Percentiles rank a stretch among this genome's conserved stretches.
phyloP scores from a whole-genome alignment of 2,797 vertebrate species.

The Tauraco hartlaubi region DNA sequence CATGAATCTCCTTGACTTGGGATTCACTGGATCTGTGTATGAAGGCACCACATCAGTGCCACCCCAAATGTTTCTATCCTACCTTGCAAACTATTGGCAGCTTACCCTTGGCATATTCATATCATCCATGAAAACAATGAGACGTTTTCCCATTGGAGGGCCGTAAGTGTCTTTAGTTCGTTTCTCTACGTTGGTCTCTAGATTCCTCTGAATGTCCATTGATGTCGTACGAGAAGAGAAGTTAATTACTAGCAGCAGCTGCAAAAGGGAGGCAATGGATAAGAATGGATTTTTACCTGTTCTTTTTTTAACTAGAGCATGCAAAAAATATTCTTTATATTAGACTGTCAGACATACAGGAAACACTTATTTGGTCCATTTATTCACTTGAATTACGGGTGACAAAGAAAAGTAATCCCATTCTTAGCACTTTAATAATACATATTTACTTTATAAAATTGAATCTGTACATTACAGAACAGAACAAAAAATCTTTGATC shows the following conservation, averaged over 20 bases:
- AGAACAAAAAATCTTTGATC: not conserved
- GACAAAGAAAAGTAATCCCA: not conserved
- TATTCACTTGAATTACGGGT: not conserved
- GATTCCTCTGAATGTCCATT: constrained; percentile 93
- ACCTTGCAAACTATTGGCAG: not conserved
- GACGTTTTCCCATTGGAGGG: constrained; percentile 93
- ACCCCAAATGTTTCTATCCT: not conserved
- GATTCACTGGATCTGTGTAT: not conserved
- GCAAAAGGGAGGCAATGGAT: not conserved
- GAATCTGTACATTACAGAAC: not conserved
- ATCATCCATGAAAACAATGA: constrained; percentile 96
- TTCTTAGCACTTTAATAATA: not conserved
- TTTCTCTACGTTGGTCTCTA: constrained; percentile 95
- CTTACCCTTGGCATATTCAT: constrained; percentile 96
- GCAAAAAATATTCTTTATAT: not conserved
- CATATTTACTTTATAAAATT: not conserved
- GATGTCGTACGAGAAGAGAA: constrained; percentile 97
- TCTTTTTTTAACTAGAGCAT: not conserved
- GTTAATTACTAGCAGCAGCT: constrained; percentile 91
- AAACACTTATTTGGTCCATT: not conserved
- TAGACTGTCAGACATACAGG: not conserved
- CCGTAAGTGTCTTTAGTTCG: constrained; percentile 93
- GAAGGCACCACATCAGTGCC: not conserved
- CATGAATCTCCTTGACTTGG: not conserved
- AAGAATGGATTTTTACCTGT: not conserved